Evolutionary conservation across 2,888 invertebrate species (phyloP).

Genomic region (Melinopterus prodromus): DNA sequence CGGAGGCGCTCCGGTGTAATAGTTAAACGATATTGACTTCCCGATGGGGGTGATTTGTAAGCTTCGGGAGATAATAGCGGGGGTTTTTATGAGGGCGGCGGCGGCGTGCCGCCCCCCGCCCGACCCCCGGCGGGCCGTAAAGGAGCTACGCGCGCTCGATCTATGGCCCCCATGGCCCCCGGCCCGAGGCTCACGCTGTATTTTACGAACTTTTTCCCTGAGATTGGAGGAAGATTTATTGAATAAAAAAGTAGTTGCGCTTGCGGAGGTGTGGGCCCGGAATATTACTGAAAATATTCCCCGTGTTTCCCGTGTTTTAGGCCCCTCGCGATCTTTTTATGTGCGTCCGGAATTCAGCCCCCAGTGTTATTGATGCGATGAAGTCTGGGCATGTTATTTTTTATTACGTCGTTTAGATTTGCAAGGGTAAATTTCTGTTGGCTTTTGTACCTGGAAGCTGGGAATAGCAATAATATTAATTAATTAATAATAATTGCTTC

Average conservation of each 20-base stretch:
- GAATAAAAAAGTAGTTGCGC: slow-evolving; percentile 18
- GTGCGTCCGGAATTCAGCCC: background rate
- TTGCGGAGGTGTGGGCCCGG: background rate
- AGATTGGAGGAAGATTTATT: slow-evolving; percentile 24
- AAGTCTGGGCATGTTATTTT: background rate
- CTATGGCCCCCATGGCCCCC: slow-evolving; percentile 17
- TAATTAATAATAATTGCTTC: too few species aligned
- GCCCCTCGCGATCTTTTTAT: background rate
- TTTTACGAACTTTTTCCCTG: slow-evolving; percentile 15
- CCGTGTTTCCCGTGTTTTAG: background rate
- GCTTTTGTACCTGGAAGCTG: too few species aligned
- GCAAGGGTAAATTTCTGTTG: background rate
- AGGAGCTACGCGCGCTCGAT: slow-evolving; percentile 17
- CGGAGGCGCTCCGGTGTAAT: slow-evolving; percentile 33
- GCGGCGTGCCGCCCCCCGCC: background rate
- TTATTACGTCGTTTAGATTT: background rate
- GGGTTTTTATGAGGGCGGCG: slow-evolving; percentile 17
- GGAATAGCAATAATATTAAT: too few species aligned
- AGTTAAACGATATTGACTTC: slow-evolving; percentile 33
- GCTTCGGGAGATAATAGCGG: slow-evolving; percentile 26
- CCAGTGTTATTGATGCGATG: background rate
- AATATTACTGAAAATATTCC: background rate
- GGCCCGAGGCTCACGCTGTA: background rate
- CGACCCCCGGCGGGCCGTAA: slow-evolving; percentile 15
- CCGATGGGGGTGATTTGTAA: slow-evolving; percentile 34